Evolutionary conservation across 2,113 vertebrate species (phyloP).

Genomic region (Sceloporus tristichus): DNA sequence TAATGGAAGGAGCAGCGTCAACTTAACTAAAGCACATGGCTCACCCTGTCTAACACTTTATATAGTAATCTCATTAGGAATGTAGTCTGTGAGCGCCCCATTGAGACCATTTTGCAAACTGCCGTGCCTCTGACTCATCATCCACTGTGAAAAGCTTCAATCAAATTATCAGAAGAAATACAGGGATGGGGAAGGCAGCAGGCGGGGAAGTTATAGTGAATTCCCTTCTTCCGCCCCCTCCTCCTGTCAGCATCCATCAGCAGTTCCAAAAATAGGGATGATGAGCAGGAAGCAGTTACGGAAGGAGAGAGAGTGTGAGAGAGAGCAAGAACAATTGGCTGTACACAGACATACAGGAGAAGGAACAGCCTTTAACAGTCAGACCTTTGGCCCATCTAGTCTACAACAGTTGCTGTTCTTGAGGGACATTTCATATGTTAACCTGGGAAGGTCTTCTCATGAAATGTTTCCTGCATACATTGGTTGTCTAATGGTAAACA

Average conservation of each 20-base stretch:
- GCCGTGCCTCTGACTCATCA: not conserved
- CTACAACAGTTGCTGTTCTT: not conserved
- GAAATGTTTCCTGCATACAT: not conserved
- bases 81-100: conserved; percentile 14
- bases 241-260: conserved; percentile 38
- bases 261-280: conserved; percentile 28
- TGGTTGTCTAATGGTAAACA: not conserved
- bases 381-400: not conserved
- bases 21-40: not conserved
- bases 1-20: not conserved
- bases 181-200: too few species aligned
- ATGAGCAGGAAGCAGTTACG: conserved; percentile 42
- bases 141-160: conserved; percentile 41
- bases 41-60: conserved; percentile 10
- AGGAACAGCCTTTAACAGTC: not conserved
- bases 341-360: not conserved
- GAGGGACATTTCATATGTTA: not conserved
- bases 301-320: conserved; percentile 39
- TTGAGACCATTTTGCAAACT: conserved; percentile 27
- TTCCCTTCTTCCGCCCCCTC: conserved; percentile 30
- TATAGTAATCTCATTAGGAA: conserved; percentile 3
- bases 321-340: conserved; percentile 28
- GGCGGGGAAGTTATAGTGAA: conserved; percentile 35
- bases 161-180: conserved; percentile 19
- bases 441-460: not conserved